Evolutionary conservation across 2,888 invertebrate species (phyloP).

Genomic region (Phlogophora meticulosa): DNA sequence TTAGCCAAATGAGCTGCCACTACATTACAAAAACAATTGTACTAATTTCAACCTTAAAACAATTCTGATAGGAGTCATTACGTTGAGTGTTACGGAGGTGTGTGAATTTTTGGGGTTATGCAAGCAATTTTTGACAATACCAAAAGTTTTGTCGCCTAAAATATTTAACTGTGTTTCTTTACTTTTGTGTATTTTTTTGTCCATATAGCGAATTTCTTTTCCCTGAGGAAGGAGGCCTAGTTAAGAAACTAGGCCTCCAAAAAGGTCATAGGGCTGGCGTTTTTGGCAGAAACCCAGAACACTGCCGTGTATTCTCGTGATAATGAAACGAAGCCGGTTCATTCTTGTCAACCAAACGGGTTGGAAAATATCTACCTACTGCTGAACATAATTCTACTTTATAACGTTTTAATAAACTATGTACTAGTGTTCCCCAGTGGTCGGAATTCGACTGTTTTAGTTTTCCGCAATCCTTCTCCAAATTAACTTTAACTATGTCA

Average conservation of each 20-base stretch:
- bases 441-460: too few relatives aligned
- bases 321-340: slow-evolving; percentile 45
- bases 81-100: slow-evolving; percentile 13
- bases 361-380: slow-evolving; percentile 29
- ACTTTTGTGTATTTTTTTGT: neutral
- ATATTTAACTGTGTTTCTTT: neutral
- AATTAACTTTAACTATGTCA: neutral
- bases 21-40: slow-evolving; percentile 46
- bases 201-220: slow-evolving; percentile 5
- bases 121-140: slow-evolving; percentile 20
- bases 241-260: slow-evolving; percentile 25
- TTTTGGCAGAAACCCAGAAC: slow-evolving; percentile 51
- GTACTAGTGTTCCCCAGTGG: too few relatives aligned
- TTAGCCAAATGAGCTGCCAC: slow-evolving; percentile 73
- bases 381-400: slow-evolving; percentile 2
- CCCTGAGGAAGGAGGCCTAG: slow-evolving; percentile 18
- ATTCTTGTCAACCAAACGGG: slow-evolving; percentile 49
- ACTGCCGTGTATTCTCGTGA: slow-evolving; percentile 33
- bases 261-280: slow-evolving; percentile 23
- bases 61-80: slow-evolving; percentile 9
- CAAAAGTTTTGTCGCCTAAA: slow-evolving; percentile 30
- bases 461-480: too few relatives aligned
- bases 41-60: slow-evolving; percentile 50
- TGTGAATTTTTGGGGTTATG: slow-evolving; percentile 22
- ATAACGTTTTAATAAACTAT: neutral